Evolutionary conservation across 2,888 invertebrate species (phyloP), one percentile per base, ranked within the genome.

Genomic region (Merodon equestris): DNA sequence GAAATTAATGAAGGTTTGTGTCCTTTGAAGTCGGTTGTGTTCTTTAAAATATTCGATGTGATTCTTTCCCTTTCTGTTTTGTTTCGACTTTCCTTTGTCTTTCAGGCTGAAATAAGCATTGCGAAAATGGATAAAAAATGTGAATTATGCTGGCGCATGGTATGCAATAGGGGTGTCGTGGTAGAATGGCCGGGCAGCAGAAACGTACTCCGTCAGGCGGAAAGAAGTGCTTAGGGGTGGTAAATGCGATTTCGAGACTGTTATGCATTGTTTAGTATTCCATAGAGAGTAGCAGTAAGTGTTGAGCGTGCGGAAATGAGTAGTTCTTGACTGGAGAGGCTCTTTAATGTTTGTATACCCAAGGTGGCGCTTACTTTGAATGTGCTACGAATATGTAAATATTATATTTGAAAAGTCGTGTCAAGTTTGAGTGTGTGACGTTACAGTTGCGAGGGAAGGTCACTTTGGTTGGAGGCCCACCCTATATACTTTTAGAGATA

Each of bases 1-100:
- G 38, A 48, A 61, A 56, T 61, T 60, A 56, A 67, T 56, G 54
- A 38, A 17, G 56, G 1, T 45, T 47, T 48, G 47, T 51, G 38
- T 51, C 45, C 45, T 64, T 64, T 64, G 51, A 72, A 57, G 64
- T 72, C 44, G 12, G 47, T n/a, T 19, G 14, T 15, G 5, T 53
- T 44, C 12, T 44, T 58, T 36, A 36, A 45, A 70, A 61, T 40
- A 17, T 42, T 13, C n/a, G 15, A 18, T 9, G 27, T 51, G 17
- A 18, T 45, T 47, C 51, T 58, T 10, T 44, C n/a, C 36, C 2
- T 40, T 18, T 15, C 40, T 9, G 3, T 10, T 40, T 40, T 9
- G 10, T 27, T 27, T 27, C 7, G 7, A 27, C 27, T 27, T 27
- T 27, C 27, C 27, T 27, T 27, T 7, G 3, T 10, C 3, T 44